Evolutionary conservation across 2,888 invertebrate species (phyloP).

Genomic region (Spialia ferax): DNA sequence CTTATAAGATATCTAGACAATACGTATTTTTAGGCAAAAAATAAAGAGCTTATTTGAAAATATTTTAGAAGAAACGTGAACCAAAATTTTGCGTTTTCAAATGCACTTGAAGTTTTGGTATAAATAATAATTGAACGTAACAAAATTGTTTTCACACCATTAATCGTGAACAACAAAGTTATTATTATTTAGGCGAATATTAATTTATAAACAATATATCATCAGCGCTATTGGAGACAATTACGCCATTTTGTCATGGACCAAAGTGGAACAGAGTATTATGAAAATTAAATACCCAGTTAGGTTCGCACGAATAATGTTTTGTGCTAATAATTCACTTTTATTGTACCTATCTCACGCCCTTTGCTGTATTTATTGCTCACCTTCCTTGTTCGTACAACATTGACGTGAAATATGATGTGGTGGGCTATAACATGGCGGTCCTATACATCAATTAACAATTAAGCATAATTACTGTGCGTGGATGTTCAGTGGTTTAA

Average conservation of each 20-base stretch:
- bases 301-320: slow-evolving; percentile 73
- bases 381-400: slow-evolving; percentile 75
- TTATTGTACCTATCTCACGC: slow-evolving; percentile 83
- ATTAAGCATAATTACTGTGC: slow-evolving; percentile 35
- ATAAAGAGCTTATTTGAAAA: too few species aligned
- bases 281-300: slow-evolving; percentile 52
- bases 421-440: slow-evolving; percentile 57
- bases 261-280: slow-evolving; percentile 47
- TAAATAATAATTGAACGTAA: background rate
- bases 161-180: slow-evolving; percentile 26
- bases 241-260: slow-evolving; percentile 41
- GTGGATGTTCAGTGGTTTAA: slow-evolving; percentile 22
- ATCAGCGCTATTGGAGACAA: slow-evolving; percentile 41
- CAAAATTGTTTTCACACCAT: slow-evolving; percentile 26
- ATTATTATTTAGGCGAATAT: slow-evolving; percentile 32
- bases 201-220: slow-evolving; percentile 39
- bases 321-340: slow-evolving; percentile 83
- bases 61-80: too few species aligned
- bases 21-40: too few species aligned
- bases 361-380: slow-evolving; percentile 82
- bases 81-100: background rate
- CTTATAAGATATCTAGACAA: too few species aligned
- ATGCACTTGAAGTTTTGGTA: background rate
- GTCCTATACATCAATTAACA: slow-evolving; percentile 43
- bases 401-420: slow-evolving; percentile 78